These are phyloP conservation scores for Dromas ardeola DNA, from an alignment of 2,113 vertebrate genomes.

Conservation along the genomic window DNA sequence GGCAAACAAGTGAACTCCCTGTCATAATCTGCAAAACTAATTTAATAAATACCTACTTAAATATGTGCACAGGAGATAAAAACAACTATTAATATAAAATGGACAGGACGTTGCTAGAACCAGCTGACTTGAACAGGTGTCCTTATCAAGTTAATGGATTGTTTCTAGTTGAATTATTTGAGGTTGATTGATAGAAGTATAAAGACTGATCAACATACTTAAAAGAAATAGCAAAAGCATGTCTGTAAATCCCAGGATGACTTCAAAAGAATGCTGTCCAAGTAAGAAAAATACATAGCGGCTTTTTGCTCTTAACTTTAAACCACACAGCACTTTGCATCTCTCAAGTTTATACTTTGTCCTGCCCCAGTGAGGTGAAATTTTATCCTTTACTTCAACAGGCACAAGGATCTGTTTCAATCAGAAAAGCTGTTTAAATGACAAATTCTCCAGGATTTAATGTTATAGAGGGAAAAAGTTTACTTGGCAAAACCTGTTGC, in stretches of 20 bases:
- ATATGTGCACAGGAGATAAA: background rate
- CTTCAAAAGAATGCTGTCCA: background rate
- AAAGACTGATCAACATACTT: background rate
- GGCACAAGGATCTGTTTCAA: background rate
- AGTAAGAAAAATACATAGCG: background rate
- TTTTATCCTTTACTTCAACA: background rate
- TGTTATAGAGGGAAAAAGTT: background rate
- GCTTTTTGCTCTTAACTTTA: background rate
- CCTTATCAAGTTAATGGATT: background rate
- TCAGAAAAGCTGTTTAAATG: background rate
- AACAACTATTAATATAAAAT: background rate
- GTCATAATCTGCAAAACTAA: background rate
- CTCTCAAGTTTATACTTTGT: background rate
- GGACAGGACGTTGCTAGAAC: background rate
- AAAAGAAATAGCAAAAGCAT: background rate
- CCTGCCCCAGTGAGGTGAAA: background rate
- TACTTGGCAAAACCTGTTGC: background rate
- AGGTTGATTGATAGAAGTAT: background rate
- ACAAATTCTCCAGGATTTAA: background rate
- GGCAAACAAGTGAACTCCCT: background rate
- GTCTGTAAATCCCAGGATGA: background rate
- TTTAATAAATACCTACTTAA: background rate
- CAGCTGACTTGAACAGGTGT: background rate
- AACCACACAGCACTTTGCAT: background rate
- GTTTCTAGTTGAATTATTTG: background rate